Evolutionary conservation across 2,888 invertebrate species (phyloP).

Genomic region (Alentia gelatinosa): DNA sequence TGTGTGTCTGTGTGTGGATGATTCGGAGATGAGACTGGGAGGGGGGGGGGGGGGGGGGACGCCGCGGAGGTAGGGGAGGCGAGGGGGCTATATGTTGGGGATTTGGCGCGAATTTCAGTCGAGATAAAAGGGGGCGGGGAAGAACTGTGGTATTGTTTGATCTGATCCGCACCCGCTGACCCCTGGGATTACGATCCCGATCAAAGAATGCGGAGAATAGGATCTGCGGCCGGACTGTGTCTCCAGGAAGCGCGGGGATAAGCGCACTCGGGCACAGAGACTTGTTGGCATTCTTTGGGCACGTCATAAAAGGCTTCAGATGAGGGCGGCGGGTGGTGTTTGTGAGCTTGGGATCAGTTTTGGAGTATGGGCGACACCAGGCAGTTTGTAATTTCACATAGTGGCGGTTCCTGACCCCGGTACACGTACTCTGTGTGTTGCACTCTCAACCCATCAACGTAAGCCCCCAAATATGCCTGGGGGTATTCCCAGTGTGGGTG

Average conservation of each 20-base stretch:
- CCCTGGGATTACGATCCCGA: background rate
- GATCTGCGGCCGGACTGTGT: background rate
- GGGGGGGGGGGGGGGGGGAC: background rate
- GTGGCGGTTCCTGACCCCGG: background rate
- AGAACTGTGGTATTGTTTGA: background rate
- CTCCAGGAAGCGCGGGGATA: background rate
- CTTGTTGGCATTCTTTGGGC: background rate
- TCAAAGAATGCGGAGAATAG: conserved; percentile 22
- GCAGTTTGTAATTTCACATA: background rate
- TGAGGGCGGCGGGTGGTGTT: background rate
- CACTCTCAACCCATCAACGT: too few species aligned
- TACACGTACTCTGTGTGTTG: background rate
- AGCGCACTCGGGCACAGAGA: background rate
- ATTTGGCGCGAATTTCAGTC: background rate
- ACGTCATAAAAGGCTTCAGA: background rate
- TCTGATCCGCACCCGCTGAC: background rate
- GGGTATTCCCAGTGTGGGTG: too few species aligned
- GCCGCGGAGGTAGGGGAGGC: too few species aligned
- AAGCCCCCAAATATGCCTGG: too few species aligned
- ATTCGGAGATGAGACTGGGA: background rate
- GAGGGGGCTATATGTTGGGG: background rate
- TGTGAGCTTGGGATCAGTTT: background rate
- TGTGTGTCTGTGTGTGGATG: too few species aligned
- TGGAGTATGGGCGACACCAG: background rate
- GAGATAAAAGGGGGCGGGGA: background rate